These are phyloP conservation scores for Dynastes maya DNA, from an alignment of 2,888 invertebrate species.

Conservation along the genomic window DNA sequence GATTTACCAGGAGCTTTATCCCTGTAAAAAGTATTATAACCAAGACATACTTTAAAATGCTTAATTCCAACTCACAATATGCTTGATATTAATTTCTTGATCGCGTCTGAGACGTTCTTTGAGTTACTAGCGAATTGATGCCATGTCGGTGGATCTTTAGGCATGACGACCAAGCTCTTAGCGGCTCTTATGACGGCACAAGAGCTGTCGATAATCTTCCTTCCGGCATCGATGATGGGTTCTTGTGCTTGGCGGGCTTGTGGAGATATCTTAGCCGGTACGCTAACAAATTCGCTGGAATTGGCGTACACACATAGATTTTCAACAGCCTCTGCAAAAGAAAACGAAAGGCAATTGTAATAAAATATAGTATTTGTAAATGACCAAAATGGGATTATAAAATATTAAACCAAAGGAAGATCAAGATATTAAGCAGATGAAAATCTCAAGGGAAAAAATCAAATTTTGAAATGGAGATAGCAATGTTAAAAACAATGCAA, in stretches of 20 bases:
- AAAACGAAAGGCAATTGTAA: no score
- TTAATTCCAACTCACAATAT: conserved; percentile 76
- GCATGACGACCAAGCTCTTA: conserved; percentile 89
- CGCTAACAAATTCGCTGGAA: conserved; percentile 93
- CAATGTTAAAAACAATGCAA: no score
- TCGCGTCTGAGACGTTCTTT: conserved; percentile 96
- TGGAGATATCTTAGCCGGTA: conserved; percentile 92
- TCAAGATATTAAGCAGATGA: no score
- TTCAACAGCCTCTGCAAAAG: conserved; percentile 84
- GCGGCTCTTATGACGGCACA: conserved; percentile 93
- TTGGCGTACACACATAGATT: conserved; percentile 94
- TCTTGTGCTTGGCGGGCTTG: conserved; percentile 89
- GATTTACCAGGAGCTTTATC: conserved; percentile 97
- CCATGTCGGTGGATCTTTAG: conserved; percentile 95
- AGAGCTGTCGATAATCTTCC: conserved; percentile 86
- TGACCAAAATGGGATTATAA: not conserved
- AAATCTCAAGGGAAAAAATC: no score
- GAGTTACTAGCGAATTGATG: conserved; percentile 94
- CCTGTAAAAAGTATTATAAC: conserved; percentile 67
- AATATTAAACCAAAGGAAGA: no score
- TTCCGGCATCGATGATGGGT: conserved; percentile 89
- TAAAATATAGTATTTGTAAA: conserved; percentile 34
- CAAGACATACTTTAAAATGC: not conserved
- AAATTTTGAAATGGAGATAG: no score
- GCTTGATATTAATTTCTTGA: conserved; percentile 93